Evolutionary conservation across 2,888 invertebrate species (phyloP).

Genomic region (Xanthorhoe designata): DNA sequence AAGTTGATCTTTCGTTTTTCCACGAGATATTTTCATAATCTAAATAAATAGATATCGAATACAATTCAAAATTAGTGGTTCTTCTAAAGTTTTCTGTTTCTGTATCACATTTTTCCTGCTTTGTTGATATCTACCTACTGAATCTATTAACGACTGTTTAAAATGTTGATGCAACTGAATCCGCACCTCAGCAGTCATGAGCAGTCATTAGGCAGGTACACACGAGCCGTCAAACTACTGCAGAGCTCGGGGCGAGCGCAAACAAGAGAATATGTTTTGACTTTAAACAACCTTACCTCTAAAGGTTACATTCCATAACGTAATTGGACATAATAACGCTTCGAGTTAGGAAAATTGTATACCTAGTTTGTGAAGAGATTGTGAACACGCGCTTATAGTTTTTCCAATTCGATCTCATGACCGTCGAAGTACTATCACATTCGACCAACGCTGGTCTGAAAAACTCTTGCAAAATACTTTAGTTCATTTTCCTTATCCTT

Average conservation of each 20-base stretch:
- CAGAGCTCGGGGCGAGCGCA: slow-evolving; percentile 22
- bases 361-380: too few relatives aligned
- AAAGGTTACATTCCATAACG: background rate
- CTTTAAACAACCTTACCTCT: slow-evolving; percentile 13
- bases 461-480: too few relatives aligned
- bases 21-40: too few relatives aligned
- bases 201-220: slow-evolving; percentile 42
- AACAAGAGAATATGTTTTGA: slow-evolving; percentile 34
- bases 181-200: slow-evolving; percentile 36
- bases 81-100: background rate
- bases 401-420: too few relatives aligned
- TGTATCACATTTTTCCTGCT: background rate
- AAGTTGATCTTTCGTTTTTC: too few relatives aligned
- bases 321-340: background rate
- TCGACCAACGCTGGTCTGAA: too few relatives aligned
- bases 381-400: too few relatives aligned
- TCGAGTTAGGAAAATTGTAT: too few relatives aligned
- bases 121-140: background rate
- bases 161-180: slow-evolving; percentile 17
- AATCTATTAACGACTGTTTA: slow-evolving; percentile 8
- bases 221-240: slow-evolving; percentile 39
- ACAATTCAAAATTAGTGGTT: too few relatives aligned
- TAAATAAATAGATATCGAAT: too few relatives aligned
- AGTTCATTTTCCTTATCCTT: too few relatives aligned
- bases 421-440: too few relatives aligned